Evolutionary conservation across 2,113 vertebrate genomes (phyloP), one percentile per base, ranked within the genome.

Genomic region (Fulmarus glacialis): DNA sequence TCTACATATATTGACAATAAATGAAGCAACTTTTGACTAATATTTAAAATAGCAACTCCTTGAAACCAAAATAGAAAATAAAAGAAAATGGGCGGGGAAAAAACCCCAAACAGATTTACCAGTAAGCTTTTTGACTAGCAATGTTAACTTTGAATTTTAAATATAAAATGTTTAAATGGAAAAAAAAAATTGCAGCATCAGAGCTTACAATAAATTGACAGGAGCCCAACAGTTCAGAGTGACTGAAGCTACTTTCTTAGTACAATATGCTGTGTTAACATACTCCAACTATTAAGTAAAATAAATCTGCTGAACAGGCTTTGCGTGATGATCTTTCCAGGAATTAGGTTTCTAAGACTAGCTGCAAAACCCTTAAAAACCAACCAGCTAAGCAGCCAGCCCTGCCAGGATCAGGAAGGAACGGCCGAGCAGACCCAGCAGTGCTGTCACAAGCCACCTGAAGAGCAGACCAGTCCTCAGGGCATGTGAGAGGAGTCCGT

Each of bases 31-130:
- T 58, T 86, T 73, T 93, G 32, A 29, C 36, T 73, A 36, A 38
- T 18, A 72, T 24, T 78, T 75, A 72, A 75, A 87, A 79, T 1
- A 59, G 23, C 19, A 87, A 20, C 34, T 62, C 19, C 53, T 36
- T 82, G 18, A 74, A 78, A 77, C 3, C 19, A 71, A 63, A 77
- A 47, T 2, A 73, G 45, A 83, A 93, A 89, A 59, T 26, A 4
- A 70, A 91, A 53, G 13, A 24, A 0, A 0, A 1, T 4, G 8
- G 5, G 7, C 16, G 7, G 2, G 1, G 1, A 11, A 11, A 18
- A 55, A 53, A 18, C 9, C 20, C 4, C 17, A 56, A 68, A 34
- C 12, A 66, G 9, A 8, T 48, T 85, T 70, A 48, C 19, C 36
- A 64, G 29, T 10, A 16, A 60, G 5, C 9, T 77, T 72, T 84